Conservation (phyloP, 2,888 invertebrate species). For the Anarsia innoxiella region DNA sequence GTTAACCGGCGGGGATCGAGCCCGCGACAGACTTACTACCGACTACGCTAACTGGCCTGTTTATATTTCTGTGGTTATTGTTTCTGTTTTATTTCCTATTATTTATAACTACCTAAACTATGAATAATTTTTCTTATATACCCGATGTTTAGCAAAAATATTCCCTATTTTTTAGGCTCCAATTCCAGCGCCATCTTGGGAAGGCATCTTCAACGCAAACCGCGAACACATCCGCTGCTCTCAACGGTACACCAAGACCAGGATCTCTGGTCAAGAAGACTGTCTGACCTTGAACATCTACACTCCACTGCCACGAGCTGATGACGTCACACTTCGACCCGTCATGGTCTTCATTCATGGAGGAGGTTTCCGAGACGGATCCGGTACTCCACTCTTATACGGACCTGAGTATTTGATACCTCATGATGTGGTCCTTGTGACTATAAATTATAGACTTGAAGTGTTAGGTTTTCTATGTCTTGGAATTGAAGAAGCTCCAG, state of each 20-base stretch:
- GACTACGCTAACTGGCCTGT: too few relatives aligned
- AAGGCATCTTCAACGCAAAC: conserved; percentile 41
- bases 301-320: conserved; percentile 32
- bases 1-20: too few relatives aligned
- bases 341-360: conserved; percentile 67
- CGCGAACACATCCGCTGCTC: conserved; percentile 51
- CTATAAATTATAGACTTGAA: conserved; percentile 60
- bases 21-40: too few relatives aligned
- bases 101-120: too few relatives aligned
- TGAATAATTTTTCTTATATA: too few relatives aligned
- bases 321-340: conserved; percentile 27
- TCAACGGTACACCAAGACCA: conserved; percentile 42
- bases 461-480: conserved; percentile 57
- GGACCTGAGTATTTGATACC: conserved; percentile 51
- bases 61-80: too few relatives aligned
- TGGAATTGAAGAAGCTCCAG: conserved; percentile 56
- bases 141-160: too few relatives aligned
- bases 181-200: conserved; percentile 40
- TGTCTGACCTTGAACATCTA: conserved; percentile 58
- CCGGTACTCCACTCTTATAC: conserved; percentile 50
- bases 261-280: conserved; percentile 45
- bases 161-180: conserved; percentile 52
- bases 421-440: conserved; percentile 53
- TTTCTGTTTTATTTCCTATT: too few relatives aligned
- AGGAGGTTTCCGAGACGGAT: conserved; percentile 60